These are phyloP conservation scores for Agriotes lineatus DNA, from an alignment of 2,888 invertebrate species.

Conservation along the genomic window DNA sequence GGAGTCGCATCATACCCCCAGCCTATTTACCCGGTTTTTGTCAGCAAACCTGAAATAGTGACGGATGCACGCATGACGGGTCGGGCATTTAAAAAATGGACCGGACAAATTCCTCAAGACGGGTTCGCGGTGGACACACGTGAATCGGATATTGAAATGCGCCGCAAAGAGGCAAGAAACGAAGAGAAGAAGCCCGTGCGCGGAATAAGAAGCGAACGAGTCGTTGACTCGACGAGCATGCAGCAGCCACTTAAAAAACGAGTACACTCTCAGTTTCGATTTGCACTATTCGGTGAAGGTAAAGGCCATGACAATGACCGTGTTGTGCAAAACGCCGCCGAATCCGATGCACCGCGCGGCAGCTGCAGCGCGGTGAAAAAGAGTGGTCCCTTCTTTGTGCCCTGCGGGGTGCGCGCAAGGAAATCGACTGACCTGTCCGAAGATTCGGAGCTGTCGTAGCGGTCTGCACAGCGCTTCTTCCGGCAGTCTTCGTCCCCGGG, in stretches of 20 bases:
- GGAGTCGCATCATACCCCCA: no score
- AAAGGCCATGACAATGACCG: slow-evolving; percentile 65
- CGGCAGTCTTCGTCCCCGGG: slow-evolving; percentile 70
- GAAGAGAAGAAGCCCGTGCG: slow-evolving; percentile 41
- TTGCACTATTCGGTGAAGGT: slow-evolving; percentile 63
- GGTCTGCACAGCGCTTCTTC: slow-evolving; percentile 89
- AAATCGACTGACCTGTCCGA: slow-evolving; percentile 91
- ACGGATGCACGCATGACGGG: no score
- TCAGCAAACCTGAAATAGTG: no score
- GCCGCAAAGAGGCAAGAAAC: background rate
- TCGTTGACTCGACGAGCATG: slow-evolving; percentile 58
- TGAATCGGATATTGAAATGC: slow-evolving; percentile 6
- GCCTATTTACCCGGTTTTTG: no score
- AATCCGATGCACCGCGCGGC: slow-evolving; percentile 35
- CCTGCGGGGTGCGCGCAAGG: no score
- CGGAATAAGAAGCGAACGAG: slow-evolving; percentile 48
- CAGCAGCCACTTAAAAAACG: slow-evolving; percentile 55
- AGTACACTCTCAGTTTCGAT: slow-evolving; percentile 63
- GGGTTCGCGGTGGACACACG: background rate
- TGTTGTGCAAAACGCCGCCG: slow-evolving; percentile 44
- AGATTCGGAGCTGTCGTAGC: slow-evolving; percentile 94
- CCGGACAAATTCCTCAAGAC: background rate
- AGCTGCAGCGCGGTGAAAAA: slow-evolving; percentile 38
- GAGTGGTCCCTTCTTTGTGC: slow-evolving; percentile 40
- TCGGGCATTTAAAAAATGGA: background rate